phyloP scores from a whole-genome alignment of 2,797 vertebrate genomes.

The Coregonus sp. region DNA sequence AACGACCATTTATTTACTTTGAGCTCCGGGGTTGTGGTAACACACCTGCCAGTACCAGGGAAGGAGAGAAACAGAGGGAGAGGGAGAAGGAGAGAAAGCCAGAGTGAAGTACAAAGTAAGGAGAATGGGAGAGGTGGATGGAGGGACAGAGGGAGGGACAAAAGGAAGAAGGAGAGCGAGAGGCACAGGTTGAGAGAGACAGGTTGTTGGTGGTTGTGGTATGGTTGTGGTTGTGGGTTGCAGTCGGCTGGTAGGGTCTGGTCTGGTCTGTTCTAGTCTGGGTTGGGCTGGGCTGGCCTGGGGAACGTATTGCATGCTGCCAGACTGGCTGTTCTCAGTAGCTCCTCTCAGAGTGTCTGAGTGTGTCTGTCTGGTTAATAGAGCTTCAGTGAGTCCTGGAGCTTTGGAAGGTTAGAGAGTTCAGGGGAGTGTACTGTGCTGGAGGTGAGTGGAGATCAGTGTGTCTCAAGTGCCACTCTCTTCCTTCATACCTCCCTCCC shows the following conservation, averaged over 20 bases:
- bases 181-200: not conserved
- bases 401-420: not conserved
- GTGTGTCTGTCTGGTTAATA: conserved; percentile 66
- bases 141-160: no score
- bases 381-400: conserved; percentile 35
- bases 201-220: conserved; percentile 54
- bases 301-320: conserved; percentile 15
- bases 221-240: conserved; percentile 54
- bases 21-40: conserved; percentile 63
- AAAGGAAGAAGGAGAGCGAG: not conserved
- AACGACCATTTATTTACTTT: conserved; percentile 78
- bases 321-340: conserved; percentile 60
- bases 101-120: no score
- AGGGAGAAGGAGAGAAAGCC: conserved; percentile 31
- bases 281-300: conserved; percentile 25
- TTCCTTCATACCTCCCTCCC: not conserved
- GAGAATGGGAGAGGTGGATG: no score
- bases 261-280: conserved; percentile 41
- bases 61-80: conserved; percentile 38
- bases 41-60: conserved; percentile 48
- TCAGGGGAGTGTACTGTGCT: no score
- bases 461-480: not conserved
- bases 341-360: conserved; percentile 19
- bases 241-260: conserved; percentile 22
- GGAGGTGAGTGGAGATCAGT: not conserved